Base-by-base conservation (phyloP, 2,113 vertebrate genomes). In the Gobius niger region DNA sequence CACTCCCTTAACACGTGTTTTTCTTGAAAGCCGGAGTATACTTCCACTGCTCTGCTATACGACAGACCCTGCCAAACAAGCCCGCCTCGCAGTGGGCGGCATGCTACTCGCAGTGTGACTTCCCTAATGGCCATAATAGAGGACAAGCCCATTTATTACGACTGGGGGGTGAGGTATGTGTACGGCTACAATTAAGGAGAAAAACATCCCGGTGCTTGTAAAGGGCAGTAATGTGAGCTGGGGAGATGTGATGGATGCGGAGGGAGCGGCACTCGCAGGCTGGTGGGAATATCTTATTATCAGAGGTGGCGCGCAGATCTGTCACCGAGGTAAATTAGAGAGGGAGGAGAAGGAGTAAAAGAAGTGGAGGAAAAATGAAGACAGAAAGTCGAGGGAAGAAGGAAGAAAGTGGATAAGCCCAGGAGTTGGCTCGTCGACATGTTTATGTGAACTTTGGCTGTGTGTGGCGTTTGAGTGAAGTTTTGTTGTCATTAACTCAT, bases 281-380 rank as follows among this genome's bases (percentile, higher is more conserved):
- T 89, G 70, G 75, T 85, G 72, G 77, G 77, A 87, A 89, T 87
- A 86, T 86, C 91, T 92, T 91, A 92, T 92, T 92, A 92, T 91
- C 85, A 81, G 72, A 83, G 73, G 77, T 80, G 82, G 82, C 83
- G 76, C 80, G 86, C 80, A 86, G 84, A 92, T 93, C 90, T 53
- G 89, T 92, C 90, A 92, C 67, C 66, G 82, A 76, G 80, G 83
- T 90, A 89, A 92, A 92, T 92, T 92, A 89, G 78, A 88, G 77
- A 73, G 65, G 68, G 56, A 52, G 62, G 63, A 75, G 52, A 75
- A 63, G 63, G 64, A 73, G 54, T 47, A 50, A 75, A 63, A 18
- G n/a, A 44, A 63, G 57, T 60, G 41, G 61, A 47, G 8, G 46
- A 40, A 40, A 56, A 70, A 68, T 65, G 56, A 77, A 67, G 44